Base-by-base conservation (phyloP, 2,113 vertebrate genomes). In the Calyptommatus sinebrachiatus region DNA sequence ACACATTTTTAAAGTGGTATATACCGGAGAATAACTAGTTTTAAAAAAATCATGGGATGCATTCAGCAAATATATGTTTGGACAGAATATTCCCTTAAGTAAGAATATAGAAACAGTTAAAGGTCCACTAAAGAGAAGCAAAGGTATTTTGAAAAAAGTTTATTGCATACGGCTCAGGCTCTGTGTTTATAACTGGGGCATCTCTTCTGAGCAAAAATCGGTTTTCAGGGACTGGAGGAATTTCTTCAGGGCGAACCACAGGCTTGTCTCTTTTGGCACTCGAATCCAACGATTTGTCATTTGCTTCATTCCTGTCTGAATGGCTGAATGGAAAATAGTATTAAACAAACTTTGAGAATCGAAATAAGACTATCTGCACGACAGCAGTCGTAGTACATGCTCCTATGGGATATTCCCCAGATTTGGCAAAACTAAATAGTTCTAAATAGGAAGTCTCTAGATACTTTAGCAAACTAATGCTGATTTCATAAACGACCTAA, bases 151-250 rank as follows among this genome's bases (percentile, higher is more conserved):
- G 31, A 45, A 26, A 60, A 45, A 71, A 1, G 6, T 16, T 31
- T 14, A 57, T 24, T 81, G 82, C 95, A 94, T 91, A 99, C 98
- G 87, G 93, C 86, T 98, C 95, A 28, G 96, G 91, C 45, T 96
- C 95, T 68, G 91, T 88, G n/a, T 87, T 91, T 90, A 94, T 92
- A 28, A 89, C 89, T 16, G 97, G 97, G 87, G 95, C 91, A 85
- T 98, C 97, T 88, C 97, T 96, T 84, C 98, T 94, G 11, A 99
- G 94, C 84, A 99, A 92, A 90, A 99, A 99, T 29, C 97, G 95
- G 65, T 99, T 99, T 92, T 99, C 98, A 18, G 98, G 98, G 84
- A 99, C 97, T 1, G 98, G 97, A 71, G 98, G 98, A 82, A 99
- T 99, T 90, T 99, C 98, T 92, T 99, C 98, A 8, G 96, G 97